phyloP scores from a whole-genome alignment of 2,888 invertebrate species.

The Crepidodera aurea region DNA sequence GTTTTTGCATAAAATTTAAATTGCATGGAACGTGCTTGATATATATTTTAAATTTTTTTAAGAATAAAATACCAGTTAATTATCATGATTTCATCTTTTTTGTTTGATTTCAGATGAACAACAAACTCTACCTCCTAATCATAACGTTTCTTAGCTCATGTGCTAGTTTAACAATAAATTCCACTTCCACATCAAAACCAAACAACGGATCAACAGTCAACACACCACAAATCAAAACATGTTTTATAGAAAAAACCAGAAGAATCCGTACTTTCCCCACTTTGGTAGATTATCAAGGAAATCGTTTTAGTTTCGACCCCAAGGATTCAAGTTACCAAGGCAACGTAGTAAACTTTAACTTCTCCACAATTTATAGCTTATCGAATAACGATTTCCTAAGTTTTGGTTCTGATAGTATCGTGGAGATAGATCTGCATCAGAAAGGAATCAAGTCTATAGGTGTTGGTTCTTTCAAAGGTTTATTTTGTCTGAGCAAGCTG shows the following conservation, averaged over 20 bases:
- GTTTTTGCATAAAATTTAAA: too few relatives aligned
- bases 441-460: conserved; percentile 48
- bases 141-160: background rate
- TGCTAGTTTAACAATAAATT: background rate
- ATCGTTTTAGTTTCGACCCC: conserved; percentile 46
- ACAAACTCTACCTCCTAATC: background rate
- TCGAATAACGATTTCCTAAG: conserved; percentile 49
- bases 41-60: too few relatives aligned
- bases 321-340: conserved; percentile 40
- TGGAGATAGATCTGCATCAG: conserved; percentile 44
- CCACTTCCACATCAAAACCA: background rate
- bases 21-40: too few relatives aligned
- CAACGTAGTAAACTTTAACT: conserved; percentile 47
- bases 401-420: conserved; percentile 47
- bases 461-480: conserved; percentile 47
- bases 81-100: too few relatives aligned
- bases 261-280: conserved; percentile 45
- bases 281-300: conserved; percentile 48
- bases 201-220: background rate
- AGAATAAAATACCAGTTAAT: too few relatives aligned
- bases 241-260: conserved; percentile 16
- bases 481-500: conserved; percentile 49
- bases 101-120: conserved; percentile 20
- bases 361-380: conserved; percentile 37
- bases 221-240: background rate